A percentile compares a stretch with the other conserved stretches of the same genome.
Conservation (phyloP, 1,140 invertebrate species). For the Cecropterus lyciades region DNA sequence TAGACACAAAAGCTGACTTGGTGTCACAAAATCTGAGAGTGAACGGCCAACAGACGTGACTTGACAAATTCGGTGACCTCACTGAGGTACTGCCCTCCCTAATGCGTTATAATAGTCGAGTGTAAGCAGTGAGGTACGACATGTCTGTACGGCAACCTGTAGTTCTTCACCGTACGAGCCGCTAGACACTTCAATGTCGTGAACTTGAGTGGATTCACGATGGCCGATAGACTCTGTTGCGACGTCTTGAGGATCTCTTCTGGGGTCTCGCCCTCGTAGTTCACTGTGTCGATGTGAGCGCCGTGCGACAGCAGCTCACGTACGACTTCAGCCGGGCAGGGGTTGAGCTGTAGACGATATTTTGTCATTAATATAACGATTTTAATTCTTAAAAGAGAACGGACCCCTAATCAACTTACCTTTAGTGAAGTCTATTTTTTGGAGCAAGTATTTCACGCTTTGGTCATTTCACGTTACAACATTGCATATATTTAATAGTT, state of each 20-base stretch:
- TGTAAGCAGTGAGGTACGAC: conserved; percentile 85
- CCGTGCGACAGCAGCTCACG: conserved; percentile 90
- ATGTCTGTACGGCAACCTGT: conserved; percentile 86
- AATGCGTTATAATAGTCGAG: conserved; percentile 78
- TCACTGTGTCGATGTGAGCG: conserved; percentile 95
- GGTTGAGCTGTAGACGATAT: conserved; percentile 72
- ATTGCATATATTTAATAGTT: too few relatives aligned
- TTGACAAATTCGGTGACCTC: too few relatives aligned
- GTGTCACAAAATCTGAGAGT: too few relatives aligned
- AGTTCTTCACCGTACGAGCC: conserved; percentile 89
- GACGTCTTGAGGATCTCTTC: conserved; percentile 86
- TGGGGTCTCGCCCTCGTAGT: conserved; percentile 91
- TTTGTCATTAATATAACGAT: too few relatives aligned
- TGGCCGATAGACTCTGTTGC: conserved; percentile 85
- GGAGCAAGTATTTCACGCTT: too few relatives aligned
- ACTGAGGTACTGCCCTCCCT: background rate
- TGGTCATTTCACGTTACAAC: too few relatives aligned
- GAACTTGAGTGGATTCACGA: conserved; percentile 92
- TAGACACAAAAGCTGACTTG: too few relatives aligned
- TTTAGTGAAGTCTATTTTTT: too few relatives aligned
- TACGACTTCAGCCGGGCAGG: conserved; percentile 88
- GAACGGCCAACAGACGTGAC: background rate
- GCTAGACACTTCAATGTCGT: conserved; percentile 92
- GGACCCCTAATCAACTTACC: too few relatives aligned
- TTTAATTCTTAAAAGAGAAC: too few relatives aligned